Conservation (phyloP, 2,113 vertebrate genomes). For the Syngnathus floridae region DNA sequence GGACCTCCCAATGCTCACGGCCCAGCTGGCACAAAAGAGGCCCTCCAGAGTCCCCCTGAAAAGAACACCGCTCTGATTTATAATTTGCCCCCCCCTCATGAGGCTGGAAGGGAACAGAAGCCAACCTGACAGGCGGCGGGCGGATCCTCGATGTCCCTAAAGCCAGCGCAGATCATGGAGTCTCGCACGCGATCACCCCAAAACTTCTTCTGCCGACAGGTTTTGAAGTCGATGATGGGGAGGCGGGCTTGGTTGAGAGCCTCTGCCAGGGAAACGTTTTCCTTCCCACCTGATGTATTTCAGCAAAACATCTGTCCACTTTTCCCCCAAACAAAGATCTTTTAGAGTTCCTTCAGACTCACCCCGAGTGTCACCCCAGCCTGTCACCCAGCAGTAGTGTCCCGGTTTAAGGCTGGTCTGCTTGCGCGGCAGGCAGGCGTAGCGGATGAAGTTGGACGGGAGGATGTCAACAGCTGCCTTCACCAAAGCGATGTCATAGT, state of each 20-base stretch:
- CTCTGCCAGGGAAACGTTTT: constrained; percentile 65
- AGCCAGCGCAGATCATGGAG: constrained; percentile 75
- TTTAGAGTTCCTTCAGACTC: background rate
- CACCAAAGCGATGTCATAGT: constrained; percentile 71
- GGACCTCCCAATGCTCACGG: constrained; percentile 77
- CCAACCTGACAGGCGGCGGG: constrained; percentile 74
- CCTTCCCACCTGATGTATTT: constrained; percentile 58
- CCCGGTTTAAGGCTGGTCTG: constrained; percentile 58
- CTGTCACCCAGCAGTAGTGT: constrained; percentile 72
- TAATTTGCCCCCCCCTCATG: background rate
- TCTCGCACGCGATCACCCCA: constrained; percentile 74
- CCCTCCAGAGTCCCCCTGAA: constrained; percentile 76
- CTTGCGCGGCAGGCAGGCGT: constrained; percentile 72
- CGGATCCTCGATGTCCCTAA: constrained; percentile 64
- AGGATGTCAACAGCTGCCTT: constrained; percentile 61
- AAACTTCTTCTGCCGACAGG: constrained; percentile 71
- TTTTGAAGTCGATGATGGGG: constrained; percentile 71
- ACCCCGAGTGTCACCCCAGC: constrained; percentile 68
- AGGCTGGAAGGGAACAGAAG: background rate
- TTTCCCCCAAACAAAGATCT: background rate
- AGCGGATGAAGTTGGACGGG: constrained; percentile 63
- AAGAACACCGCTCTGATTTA: background rate
- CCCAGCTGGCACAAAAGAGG: constrained; percentile 75
- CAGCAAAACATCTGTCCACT: background rate
- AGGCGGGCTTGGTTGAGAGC: constrained; percentile 70